A percentile compares a stretch with the other conserved stretches of the same genome.
Conservation (phyloP, 2,113 vertebrate genomes). For the Tylochromis polylepis region DNA sequence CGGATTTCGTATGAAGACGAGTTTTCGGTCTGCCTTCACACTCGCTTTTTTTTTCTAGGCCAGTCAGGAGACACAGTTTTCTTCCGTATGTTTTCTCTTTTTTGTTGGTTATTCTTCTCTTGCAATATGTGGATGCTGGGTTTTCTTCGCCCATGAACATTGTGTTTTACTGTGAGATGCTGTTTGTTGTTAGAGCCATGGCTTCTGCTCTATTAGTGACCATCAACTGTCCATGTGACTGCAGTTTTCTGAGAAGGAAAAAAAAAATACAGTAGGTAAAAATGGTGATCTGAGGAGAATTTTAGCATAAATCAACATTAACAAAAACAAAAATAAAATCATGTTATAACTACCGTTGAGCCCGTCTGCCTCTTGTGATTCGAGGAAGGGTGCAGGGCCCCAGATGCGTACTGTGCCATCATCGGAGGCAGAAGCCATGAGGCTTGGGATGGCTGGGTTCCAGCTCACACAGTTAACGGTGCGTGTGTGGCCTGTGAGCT, state of each 20-base stretch:
- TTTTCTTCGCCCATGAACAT: slow-evolving; percentile 31
- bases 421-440: slow-evolving; percentile 98
- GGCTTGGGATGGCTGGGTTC: slow-evolving; percentile 94
- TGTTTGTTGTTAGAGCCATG: slow-evolving; percentile 72
- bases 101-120: slow-evolving; percentile 40
- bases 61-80: slow-evolving; percentile 34
- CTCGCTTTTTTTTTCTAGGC: slow-evolving; percentile 32
- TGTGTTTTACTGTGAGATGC: slow-evolving; percentile 38
- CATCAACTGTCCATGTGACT: slow-evolving; percentile 99
- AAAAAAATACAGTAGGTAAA: not conserved
- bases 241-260: slow-evolving; percentile 85
- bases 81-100: slow-evolving; percentile 42
- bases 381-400: slow-evolving; percentile 94
- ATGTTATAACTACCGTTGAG: slow-evolving; percentile 66
- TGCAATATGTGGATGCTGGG: slow-evolving; percentile 34
- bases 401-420: slow-evolving; percentile 98
- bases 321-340: not conserved
- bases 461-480: slow-evolving; percentile 99
- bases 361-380: slow-evolving; percentile 90
- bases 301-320: not conserved
- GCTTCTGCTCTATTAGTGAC: slow-evolving; percentile 83
- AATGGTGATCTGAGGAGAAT: not conserved
- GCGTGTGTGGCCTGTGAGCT: slow-evolving; percentile 96
- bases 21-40: slow-evolving; percentile 32
- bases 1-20: slow-evolving; percentile 34